Evolutionary conservation across 2,888 invertebrate genomes (phyloP).

Genomic region (Synergus gifuensis): DNA sequence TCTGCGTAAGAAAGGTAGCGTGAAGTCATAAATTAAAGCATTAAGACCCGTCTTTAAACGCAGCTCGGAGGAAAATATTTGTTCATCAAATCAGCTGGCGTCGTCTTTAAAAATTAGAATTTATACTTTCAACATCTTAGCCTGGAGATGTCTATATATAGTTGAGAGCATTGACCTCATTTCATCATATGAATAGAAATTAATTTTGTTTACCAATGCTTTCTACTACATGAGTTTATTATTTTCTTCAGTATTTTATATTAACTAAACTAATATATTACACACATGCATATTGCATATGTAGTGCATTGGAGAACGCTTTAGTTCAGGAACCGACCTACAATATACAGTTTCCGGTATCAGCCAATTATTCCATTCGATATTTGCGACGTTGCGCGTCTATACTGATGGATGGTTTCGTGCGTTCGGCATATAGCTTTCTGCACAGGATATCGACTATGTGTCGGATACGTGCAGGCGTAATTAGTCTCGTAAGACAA

Average conservation of each 20-base stretch:
- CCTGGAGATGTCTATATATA: too few relatives aligned
- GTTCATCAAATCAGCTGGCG: slow-evolving; percentile 11
- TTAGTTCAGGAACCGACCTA: slow-evolving; percentile 1
- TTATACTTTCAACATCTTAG: slow-evolving; percentile 4
- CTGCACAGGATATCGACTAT: slow-evolving; percentile 41
- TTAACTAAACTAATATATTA: slow-evolving; percentile 11
- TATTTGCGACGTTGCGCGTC: slow-evolving; percentile 44
- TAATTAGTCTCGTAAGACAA: slow-evolving; percentile 39
- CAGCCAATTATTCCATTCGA: slow-evolving; percentile 45
- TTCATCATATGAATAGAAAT: background rate
- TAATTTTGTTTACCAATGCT: background rate
- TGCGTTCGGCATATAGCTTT: slow-evolving; percentile 39
- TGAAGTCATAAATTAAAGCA: slow-evolving; percentile 23
- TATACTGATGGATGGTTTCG: slow-evolving; percentile 39
- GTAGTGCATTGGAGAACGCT: slow-evolving; percentile 10
- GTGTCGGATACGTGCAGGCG: slow-evolving; percentile 33
- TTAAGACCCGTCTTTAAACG: background rate
- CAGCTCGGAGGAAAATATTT: slow-evolving; percentile 17
- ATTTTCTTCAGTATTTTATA: background rate
- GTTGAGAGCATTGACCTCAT: background rate
- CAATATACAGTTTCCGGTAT: slow-evolving; percentile 36
- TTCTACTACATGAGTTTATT: background rate
- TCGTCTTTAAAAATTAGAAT: background rate
- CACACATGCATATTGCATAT: background rate
- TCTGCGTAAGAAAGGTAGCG: slow-evolving; percentile 24